Conservation (phyloP, 35 echinoderm and acorn worm genomes). For the Anneissia japonica region DNA sequence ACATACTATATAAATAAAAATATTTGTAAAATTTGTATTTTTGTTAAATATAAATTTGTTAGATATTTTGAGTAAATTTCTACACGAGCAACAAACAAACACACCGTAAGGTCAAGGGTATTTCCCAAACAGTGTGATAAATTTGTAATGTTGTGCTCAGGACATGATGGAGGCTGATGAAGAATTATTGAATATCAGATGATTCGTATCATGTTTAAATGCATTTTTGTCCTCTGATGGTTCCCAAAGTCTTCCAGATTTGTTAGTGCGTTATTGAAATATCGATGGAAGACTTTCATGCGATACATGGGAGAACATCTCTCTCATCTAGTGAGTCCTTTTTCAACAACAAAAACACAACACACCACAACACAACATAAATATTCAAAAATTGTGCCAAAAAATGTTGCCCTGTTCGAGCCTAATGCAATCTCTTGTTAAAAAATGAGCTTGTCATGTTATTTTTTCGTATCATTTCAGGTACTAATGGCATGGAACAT, state of each 20-base stretch:
- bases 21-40: not conserved
- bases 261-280: not conserved
- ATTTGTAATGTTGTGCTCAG: not conserved
- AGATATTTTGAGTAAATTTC: not conserved
- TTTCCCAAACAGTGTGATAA: not conserved
- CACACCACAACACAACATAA: not conserved
- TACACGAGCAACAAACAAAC: not conserved
- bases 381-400: not conserved
- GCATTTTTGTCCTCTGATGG: not conserved
- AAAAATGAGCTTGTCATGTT: not conserved
- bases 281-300: not conserved
- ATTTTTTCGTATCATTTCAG: not conserved
- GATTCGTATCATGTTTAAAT: not conserved
- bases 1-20: not conserved
- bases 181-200: not conserved
- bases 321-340: not conserved
- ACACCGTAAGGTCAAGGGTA: not conserved
- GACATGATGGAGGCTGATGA: not conserved
- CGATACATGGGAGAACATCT: not conserved
- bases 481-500: conserved; percentile 12
- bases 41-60: not conserved
- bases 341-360: not conserved
- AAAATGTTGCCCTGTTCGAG: not conserved
- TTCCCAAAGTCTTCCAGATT: not conserved
- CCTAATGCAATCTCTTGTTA: not conserved